Evolutionary conservation across 2,888 invertebrate genomes (phyloP).

Genomic region (Dyspetes luteomarginatus): DNA sequence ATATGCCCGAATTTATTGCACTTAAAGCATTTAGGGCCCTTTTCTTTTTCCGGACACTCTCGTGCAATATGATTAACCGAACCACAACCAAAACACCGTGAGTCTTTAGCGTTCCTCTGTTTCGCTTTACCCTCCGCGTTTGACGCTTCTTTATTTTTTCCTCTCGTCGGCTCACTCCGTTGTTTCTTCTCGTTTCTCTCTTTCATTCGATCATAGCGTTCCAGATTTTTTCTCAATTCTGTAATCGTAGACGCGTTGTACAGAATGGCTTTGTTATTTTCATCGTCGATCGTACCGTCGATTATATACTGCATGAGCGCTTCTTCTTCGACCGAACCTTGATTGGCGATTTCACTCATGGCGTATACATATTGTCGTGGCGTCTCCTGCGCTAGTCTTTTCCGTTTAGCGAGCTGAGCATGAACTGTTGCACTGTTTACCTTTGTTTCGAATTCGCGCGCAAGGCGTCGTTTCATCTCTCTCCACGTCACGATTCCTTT

Average conservation of each 20-base stretch:
- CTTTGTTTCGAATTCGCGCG: constrained; percentile 55
- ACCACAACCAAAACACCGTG: constrained; percentile 40
- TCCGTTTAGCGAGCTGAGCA: constrained; percentile 42
- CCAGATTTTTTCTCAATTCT: constrained; percentile 54
- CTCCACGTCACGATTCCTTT: constrained; percentile 53
- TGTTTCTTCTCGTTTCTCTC: constrained; percentile 3
- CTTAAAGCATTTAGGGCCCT: constrained; percentile 58
- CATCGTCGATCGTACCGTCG: constrained; percentile 56
- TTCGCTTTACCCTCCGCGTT: constrained; percentile 27
- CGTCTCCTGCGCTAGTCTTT: constrained; percentile 47
- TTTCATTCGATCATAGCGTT: constrained; percentile 36
- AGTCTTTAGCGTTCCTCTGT: constrained; percentile 26
- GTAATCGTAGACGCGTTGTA: constrained; percentile 52
- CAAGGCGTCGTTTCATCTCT: constrained; percentile 51
- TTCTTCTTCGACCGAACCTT: constrained; percentile 57
- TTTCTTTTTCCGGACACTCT: constrained; percentile 38
- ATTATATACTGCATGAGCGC: constrained; percentile 60
- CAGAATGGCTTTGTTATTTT: constrained; percentile 51
- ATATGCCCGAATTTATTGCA: constrained; percentile 57
- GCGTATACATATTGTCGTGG: constrained; percentile 65
- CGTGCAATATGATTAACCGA: constrained; percentile 40
- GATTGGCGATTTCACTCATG: constrained; percentile 62
- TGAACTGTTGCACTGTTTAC: constrained; percentile 64
- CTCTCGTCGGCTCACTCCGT: constrained; percentile 1
- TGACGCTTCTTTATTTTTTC: neutral